Evolutionary conservation across 2,888 invertebrate species (phyloP), one percentile per base, ranked within the genome.

Genomic region (Polietes domitor): DNA sequence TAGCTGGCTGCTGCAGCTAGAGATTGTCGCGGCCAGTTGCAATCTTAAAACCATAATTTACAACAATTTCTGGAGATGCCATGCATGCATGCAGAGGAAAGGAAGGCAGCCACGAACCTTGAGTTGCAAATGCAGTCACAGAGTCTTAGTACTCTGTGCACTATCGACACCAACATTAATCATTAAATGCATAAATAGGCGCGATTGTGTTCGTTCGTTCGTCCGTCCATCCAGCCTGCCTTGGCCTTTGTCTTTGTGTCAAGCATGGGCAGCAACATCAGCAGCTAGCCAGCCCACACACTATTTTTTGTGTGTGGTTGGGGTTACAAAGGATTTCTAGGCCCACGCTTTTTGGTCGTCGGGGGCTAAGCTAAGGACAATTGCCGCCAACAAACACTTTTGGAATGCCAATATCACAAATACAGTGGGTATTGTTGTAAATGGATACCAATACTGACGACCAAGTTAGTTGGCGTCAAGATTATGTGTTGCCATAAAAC

Each of bases 31-130:
- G n/a, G 37, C 37, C 73, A 28, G 53, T 37, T 47, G 10, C 58
- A 43, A 78, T 43, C 37, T 58, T 24, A 15, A 50, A 53, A 41
- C 41, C 53, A 61, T 43, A 79, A 55, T 79, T 55, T 55, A 55
- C 73, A 47, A 50, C 72, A 37, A 55, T 75, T 26, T 19, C 50
- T 43, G 55, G 32, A 53, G 53, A 5, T 37, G 37, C 37, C 37
- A 37, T 1, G 1, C 12, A 7, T 21, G 10, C 53, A 53, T 3
- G 17, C 50, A 50, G 12, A n/a, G 17, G 50, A 2, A 53, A 53
- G 58, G 19, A 58, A 24, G 55, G 24, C 19, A 7, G 21, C n/a
- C 50, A 2, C 2, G 21, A 50, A 50, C 58, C 26, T 58, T 58
- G 58, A 58, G 24, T 6, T 58, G 58, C 24, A 47, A n/a, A 47